Percentiles rank a stretch among this genome's conserved stretches.
Conservation (phyloP, 2,797 vertebrate species). For the Molossus alvarezi region DNA sequence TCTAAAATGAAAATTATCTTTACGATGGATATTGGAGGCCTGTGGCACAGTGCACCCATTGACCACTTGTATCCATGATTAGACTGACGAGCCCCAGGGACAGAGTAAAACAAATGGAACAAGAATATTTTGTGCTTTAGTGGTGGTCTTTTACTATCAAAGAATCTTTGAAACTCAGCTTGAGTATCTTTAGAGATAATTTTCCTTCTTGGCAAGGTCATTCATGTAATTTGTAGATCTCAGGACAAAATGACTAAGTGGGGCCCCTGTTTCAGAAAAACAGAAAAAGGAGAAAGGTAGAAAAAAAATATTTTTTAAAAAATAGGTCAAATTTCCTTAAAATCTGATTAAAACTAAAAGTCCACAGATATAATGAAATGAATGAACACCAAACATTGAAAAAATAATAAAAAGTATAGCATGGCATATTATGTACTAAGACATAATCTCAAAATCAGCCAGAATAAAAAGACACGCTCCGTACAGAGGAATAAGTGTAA, state of each 20-base stretch:
- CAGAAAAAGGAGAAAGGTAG: neutral
- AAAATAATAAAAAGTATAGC: neutral
- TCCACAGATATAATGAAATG: neutral
- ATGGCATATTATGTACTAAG: neutral
- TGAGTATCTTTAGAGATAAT: neutral
- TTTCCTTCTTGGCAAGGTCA: neutral
- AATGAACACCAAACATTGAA: neutral
- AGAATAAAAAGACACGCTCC: neutral
- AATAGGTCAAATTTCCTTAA: neutral
- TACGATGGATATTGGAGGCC: neutral
- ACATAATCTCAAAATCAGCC: slow-evolving; percentile 28
- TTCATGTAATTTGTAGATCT: neutral
- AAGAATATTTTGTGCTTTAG: neutral
- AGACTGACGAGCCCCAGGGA: neutral
- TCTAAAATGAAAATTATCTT: neutral
- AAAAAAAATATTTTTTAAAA: neutral
- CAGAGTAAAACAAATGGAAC: neutral
- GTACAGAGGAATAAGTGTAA: slow-evolving; percentile 37
- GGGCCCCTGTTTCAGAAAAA: neutral
- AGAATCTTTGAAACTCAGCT: neutral
- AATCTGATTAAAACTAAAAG: neutral
- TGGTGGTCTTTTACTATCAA: neutral
- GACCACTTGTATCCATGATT: neutral
- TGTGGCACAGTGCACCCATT: neutral
- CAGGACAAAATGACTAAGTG: neutral